Conservation (phyloP, 2,797 vertebrate species). For the Neosilurus mollespiculum region DNA sequence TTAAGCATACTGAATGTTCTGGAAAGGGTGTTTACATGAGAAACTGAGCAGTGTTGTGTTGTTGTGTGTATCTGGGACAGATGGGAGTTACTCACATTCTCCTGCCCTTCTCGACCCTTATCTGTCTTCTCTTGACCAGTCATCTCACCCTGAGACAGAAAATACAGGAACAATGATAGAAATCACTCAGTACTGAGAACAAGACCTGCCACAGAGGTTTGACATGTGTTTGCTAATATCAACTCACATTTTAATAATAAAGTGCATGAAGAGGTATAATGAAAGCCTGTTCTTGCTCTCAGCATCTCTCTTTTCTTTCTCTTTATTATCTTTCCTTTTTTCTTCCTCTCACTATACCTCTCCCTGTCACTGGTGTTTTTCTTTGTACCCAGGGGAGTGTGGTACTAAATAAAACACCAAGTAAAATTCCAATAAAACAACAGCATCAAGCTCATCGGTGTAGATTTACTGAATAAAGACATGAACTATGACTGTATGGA, state of each 20-base stretch:
- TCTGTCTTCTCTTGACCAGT: constrained; percentile 33
- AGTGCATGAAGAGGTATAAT: neutral
- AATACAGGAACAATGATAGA: neutral
- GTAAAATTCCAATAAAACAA: neutral
- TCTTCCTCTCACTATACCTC: neutral
- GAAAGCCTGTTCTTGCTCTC: neutral
- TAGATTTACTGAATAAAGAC: neutral
- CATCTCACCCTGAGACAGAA: constrained; percentile 32
- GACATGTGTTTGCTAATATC: neutral
- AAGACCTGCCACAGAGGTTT: neutral
- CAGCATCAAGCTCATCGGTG: neutral
- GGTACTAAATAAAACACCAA: neutral
- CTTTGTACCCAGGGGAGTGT: too few relatives aligned
- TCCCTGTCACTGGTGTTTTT: neutral
- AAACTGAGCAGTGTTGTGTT: neutral
- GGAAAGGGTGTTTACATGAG: neutral
- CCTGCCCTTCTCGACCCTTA: constrained; percentile 15
- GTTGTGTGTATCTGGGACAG: neutral
- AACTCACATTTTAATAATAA: neutral
- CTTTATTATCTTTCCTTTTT: neutral
- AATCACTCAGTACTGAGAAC: neutral
- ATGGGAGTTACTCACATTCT: constrained; percentile 11
- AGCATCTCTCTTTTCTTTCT: neutral
- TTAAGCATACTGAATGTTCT: neutral
- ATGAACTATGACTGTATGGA: neutral